These are phyloP conservation scores for Sebastes iracundus DNA, from an alignment of 2,797 vertebrate species.

Conservation along the genomic window DNA sequence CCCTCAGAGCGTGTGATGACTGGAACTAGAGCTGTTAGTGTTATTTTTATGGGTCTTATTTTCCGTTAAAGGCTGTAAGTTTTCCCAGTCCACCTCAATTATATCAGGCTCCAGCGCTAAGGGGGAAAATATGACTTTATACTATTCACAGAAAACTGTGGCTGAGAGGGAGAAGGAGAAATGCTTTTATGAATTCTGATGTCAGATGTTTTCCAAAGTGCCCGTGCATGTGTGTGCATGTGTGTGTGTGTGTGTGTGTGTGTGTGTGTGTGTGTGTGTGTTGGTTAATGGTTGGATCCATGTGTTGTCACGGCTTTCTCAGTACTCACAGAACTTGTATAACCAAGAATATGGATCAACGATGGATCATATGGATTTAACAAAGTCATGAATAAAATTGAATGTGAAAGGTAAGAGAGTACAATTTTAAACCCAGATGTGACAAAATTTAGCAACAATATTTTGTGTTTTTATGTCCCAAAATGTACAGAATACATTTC, in stretches of 20 bases:
- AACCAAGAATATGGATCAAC: background rate
- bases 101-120: conserved; percentile 66
- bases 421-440: background rate
- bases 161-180: conserved; percentile 69
- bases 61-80: conserved; percentile 76
- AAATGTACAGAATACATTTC: background rate
- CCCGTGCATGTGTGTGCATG: background rate
- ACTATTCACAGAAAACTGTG: conserved; percentile 72
- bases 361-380: background rate
- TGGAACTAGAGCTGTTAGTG: conserved; percentile 59
- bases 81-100: conserved; percentile 81
- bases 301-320: conserved; percentile 6
- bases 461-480: background rate
- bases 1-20: conserved; percentile 28
- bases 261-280: background rate
- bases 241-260: conserved; percentile 30
- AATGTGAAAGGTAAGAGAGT: background rate
- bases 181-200: conserved; percentile 77
- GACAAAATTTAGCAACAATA: background rate
- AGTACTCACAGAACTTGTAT: background rate
- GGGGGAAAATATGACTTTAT: conserved; percentile 82
- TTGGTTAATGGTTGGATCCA: conserved; percentile 12
- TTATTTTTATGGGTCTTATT: conserved; percentile 75
- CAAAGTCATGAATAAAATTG: background rate
- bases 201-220: conserved; percentile 81